Evolutionary conservation across 1,140 invertebrate genomes (phyloP), one percentile per base, ranked within the genome.

Genomic region (Drosophila auraria): DNA sequence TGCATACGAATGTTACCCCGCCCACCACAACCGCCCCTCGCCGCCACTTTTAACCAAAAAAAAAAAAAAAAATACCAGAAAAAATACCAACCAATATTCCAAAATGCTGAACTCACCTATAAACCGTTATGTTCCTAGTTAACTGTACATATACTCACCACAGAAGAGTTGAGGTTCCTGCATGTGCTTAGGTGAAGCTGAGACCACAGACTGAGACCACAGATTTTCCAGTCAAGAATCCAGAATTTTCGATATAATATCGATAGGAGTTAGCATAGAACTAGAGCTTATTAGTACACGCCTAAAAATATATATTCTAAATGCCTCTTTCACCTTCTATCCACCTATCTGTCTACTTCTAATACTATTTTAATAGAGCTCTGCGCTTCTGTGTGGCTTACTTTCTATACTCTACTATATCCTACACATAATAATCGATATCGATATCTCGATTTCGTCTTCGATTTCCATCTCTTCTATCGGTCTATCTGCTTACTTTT

Each of bases 1-100:
- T 61, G 68, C 83, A 86, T 86, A 81, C 78, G 50, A 80, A 72
- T 78, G 70, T 77, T 75, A 42, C 42, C 63, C 72, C 74, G 70
- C 68, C 70, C 64, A 57, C 54, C 57, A 49, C 40, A 33, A 62
- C 25, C 57, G 45, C 59, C 75, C 50, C 33, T 69, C 51, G 73
- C 73, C 56, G 44, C 53, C 42, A 78, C 62, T 60, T 59, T 42
- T 38, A 68, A 56, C 27, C 60, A 50, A 44, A 66, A 65, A 14
- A 1, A 23, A 36, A 20, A 61, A 66, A 54, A 25, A 23, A 61
- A 66, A 54, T 20, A 54, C 12, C 30, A 51, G 30, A 59, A 36
- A 57, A 47, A 56, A 45, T 20, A 62, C 38, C 14, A 57, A 40
- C 54, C 36, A 40, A 57, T 38, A 23, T 38, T 30, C 45, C 61